Conservation (phyloP, 1,140 invertebrate species). For the Drosophila rhopaloa region DNA sequence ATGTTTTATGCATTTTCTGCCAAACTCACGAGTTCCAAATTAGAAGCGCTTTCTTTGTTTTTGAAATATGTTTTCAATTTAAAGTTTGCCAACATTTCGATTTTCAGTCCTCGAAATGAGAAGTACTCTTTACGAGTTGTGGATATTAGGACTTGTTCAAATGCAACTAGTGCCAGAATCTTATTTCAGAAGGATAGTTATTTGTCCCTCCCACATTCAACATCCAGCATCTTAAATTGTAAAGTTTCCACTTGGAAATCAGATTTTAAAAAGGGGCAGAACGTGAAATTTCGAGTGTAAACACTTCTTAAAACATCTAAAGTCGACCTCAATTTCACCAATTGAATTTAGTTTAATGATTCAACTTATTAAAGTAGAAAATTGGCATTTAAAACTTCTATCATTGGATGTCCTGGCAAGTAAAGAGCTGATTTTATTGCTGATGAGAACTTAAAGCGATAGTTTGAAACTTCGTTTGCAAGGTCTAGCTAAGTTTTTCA, state of each 20-base stretch:
- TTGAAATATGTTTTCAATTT: conserved; percentile 77
- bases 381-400: neutral
- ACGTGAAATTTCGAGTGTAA: too few relatives aligned
- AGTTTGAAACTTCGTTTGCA: too few relatives aligned
- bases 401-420: neutral
- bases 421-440: neutral
- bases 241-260: too few relatives aligned
- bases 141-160: neutral
- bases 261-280: too few relatives aligned
- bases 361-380: neutral
- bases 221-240: too few relatives aligned
- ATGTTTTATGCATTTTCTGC: conserved; percentile 63
- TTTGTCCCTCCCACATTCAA: too few relatives aligned
- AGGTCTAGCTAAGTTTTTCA: neutral
- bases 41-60: conserved; percentile 61
- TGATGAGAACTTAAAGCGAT: neutral
- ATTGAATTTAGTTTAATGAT: too few relatives aligned
- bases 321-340: too few relatives aligned
- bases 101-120: neutral
- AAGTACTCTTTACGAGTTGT: neutral
- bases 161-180: too few relatives aligned
- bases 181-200: too few relatives aligned
- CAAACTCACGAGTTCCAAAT: conserved; percentile 45
- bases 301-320: too few relatives aligned
- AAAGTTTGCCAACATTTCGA: conserved; percentile 61